Conservation (phyloP, 2,113 vertebrate species). For the Glaucomys volans region DNA sequence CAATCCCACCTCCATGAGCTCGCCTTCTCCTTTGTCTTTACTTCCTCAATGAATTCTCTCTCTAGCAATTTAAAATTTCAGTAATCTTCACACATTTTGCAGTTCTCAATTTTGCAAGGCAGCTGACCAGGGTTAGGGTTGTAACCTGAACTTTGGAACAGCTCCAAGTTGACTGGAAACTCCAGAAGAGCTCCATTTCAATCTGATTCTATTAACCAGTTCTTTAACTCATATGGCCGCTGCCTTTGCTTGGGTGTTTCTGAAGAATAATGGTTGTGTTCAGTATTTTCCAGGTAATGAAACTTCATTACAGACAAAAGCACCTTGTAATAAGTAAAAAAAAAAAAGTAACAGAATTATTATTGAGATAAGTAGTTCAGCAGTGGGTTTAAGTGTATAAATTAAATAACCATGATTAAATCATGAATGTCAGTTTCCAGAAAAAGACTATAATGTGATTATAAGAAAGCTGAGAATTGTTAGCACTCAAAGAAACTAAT, state of each 20-base stretch:
- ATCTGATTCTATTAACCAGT: background rate
- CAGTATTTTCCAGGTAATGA: slow-evolving; percentile 6
- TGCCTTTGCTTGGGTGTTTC: background rate
- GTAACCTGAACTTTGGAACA: background rate
- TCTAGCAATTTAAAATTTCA: slow-evolving; percentile 10
- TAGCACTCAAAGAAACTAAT: slow-evolving; percentile 25
- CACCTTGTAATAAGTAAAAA: background rate
- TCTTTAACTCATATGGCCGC: background rate
- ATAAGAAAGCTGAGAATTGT: slow-evolving; percentile 9
- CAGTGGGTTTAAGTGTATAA: slow-evolving; percentile 50
- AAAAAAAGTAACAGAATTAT: slow-evolving; percentile 24
- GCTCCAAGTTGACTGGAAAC: background rate
- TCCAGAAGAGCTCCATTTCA: background rate
- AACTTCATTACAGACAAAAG: slow-evolving; percentile 40
- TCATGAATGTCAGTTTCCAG: slow-evolving; percentile 47
- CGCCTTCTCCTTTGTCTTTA: background rate
- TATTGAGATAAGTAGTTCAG: slow-evolving; percentile 31
- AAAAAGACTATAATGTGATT: slow-evolving; percentile 44
- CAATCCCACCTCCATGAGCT: background rate
- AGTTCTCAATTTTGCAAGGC: background rate
- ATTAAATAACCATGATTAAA: background rate
- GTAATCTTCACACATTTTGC: background rate
- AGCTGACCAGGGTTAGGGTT: background rate
- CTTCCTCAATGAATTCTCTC: background rate
- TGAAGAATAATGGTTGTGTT: background rate